These are phyloP conservation scores for Hyposoter dolosus DNA, from an alignment of 2,888 invertebrate species.

Conservation along the genomic window DNA sequence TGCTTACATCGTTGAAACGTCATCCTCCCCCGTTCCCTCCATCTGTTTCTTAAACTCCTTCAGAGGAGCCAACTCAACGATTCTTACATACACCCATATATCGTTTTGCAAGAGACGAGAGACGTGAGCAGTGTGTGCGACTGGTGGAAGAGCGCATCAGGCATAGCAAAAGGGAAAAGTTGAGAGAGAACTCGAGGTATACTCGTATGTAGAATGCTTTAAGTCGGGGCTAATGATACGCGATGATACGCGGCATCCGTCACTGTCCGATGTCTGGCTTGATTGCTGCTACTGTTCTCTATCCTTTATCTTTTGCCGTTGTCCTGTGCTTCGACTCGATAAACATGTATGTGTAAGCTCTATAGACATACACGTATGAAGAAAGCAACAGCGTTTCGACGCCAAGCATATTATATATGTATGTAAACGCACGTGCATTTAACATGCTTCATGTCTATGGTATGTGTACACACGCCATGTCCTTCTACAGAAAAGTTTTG, in stretches of 20 bases:
- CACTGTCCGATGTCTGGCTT: conserved; percentile 83
- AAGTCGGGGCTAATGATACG: conserved; percentile 83
- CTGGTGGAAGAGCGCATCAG: conserved; percentile 46
- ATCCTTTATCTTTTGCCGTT: conserved; percentile 80
- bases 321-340: conserved; percentile 56
- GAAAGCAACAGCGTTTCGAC: conserved; percentile 1
- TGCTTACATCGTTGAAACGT: conserved; percentile 62
- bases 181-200: conserved; percentile 57
- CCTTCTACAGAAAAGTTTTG: conserved; percentile 49
- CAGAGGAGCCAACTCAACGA: conserved; percentile 38
- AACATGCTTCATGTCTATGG: conserved; percentile 36
- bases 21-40: conserved; percentile 47
- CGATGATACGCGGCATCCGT: conserved; percentile 84
- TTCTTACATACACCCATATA: conserved; percentile 12
- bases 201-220: conserved; percentile 75
- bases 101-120: conserved; percentile 39
- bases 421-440: conserved; percentile 47
- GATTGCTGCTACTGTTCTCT: conserved; percentile 84
- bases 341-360: conserved; percentile 44
- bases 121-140: conserved; percentile 36
- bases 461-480: conserved; percentile 47
- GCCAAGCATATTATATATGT: conserved; percentile 11
- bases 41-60: conserved; percentile 37
- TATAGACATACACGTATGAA: not conserved
- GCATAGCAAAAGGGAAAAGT: conserved; percentile 52